phyloP scores from a whole-genome alignment of 2,888 invertebrate genomes.

The Stratiomys singularior region DNA sequence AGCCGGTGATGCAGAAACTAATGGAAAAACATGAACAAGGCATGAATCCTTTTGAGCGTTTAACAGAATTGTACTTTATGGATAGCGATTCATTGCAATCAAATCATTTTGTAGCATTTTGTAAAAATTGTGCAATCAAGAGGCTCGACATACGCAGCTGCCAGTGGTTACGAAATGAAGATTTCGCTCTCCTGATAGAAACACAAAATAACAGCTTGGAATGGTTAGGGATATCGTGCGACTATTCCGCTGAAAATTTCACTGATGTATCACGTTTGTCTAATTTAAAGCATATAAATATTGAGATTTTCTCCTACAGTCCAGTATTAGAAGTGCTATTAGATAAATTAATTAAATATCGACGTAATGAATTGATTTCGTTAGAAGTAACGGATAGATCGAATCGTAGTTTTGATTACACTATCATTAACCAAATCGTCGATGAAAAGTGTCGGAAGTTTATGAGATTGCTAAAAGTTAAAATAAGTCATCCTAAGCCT shows the following conservation, averaged over 20 bases:
- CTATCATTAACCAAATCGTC: neutral
- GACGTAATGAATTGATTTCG: neutral
- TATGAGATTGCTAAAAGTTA: neutral
- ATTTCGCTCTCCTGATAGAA: neutral
- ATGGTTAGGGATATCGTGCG: neutral
- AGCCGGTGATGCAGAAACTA: neutral
- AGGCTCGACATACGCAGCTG: neutral
- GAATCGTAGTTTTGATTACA: neutral
- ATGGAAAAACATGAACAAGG: neutral
- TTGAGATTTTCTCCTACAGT: neutral
- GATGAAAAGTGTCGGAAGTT: neutral
- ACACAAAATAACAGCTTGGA: conserved; percentile 16
- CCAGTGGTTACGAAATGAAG: neutral
- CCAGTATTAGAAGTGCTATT: neutral
- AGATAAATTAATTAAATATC: conserved; percentile 10
- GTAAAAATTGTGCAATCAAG: conserved; percentile 11
- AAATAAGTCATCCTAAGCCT: neutral
- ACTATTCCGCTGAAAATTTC: neutral
- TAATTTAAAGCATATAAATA: neutral
- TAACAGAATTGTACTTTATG: neutral
- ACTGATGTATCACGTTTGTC: neutral
- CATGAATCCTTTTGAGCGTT: neutral
- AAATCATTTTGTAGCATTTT: neutral
- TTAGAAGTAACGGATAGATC: neutral
- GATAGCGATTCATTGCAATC: neutral